Evolutionary conservation across 2,797 vertebrate species (phyloP).

Genomic region (Sebastes itinus): DNA sequence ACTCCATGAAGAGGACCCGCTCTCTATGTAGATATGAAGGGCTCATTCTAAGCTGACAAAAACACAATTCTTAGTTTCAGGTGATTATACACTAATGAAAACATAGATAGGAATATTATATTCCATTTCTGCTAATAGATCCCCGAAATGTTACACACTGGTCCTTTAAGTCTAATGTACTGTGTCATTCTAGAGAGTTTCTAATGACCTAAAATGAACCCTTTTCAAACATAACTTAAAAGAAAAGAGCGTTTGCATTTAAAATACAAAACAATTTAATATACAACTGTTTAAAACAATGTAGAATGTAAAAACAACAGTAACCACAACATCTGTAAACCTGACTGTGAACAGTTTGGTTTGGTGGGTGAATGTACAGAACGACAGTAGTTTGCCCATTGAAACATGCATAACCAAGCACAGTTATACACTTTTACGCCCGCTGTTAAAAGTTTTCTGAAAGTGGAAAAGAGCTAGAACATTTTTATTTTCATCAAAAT

Average conservation of each 20-base stretch:
- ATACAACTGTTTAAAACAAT: constrained; percentile 84
- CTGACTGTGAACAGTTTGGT: constrained; percentile 60
- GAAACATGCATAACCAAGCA: constrained; percentile 48
- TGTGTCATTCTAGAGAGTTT: neutral
- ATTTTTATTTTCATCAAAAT: constrained; percentile 78
- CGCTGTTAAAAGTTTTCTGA: constrained; percentile 68
- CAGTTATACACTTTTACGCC: constrained; percentile 29
- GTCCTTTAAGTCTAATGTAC: neutral
- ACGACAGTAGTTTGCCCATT: constrained; percentile 56
- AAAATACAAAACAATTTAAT: constrained; percentile 88
- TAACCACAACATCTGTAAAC: constrained; percentile 73
- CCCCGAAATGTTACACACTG: too few relatives aligned
- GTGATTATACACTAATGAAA: too few relatives aligned
- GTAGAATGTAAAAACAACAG: constrained; percentile 81
- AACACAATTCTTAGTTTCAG: too few relatives aligned
- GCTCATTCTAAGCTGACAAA: too few relatives aligned
- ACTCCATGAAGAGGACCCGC: too few relatives aligned
- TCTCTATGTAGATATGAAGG: too few relatives aligned
- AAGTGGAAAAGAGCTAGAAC: constrained; percentile 80
- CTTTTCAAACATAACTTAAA: neutral
- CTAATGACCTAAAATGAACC: neutral
- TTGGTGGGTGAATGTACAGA: constrained; percentile 53
- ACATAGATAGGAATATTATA: too few relatives aligned
- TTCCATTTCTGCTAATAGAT: too few relatives aligned
- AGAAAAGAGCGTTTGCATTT: constrained; percentile 21